A percentile compares a stretch with the other conserved stretches of the same genome.
phyloP scores from a whole-genome alignment of 2,888 invertebrate species.

The Agriotes lineatus region DNA sequence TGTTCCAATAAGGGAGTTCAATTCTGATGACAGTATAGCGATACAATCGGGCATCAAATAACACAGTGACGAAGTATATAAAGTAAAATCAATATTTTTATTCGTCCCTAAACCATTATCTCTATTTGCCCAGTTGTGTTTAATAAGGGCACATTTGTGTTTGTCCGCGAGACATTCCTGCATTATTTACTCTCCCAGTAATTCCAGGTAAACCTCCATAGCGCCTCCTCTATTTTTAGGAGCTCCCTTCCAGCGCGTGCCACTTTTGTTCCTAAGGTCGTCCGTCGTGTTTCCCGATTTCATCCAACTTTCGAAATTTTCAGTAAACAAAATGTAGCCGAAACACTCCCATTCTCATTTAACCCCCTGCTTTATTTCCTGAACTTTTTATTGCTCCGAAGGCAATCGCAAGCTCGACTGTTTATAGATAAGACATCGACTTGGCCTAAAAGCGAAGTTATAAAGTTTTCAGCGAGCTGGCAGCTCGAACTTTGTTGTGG shows the following conservation, averaged over 20 bases:
- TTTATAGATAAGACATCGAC: constrained; percentile 8
- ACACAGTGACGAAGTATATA: background rate
- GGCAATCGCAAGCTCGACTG: constrained; percentile 3
- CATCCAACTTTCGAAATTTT: background rate
- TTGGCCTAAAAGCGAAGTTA: constrained; percentile 5
- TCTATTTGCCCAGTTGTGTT: constrained; percentile 11
- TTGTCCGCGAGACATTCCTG: background rate
- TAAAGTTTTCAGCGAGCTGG: constrained; percentile 7
- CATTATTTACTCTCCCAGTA: background rate
- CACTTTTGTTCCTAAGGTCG: background rate
- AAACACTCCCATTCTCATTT: background rate
- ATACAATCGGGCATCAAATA: background rate
- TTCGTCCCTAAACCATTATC: constrained; percentile 8
- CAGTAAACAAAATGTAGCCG: constrained; percentile 4
- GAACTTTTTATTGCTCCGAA: background rate
- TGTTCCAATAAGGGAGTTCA: too few relatives aligned
- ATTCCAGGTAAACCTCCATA: background rate
- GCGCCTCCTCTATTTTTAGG: background rate
- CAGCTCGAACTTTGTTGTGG: background rate
- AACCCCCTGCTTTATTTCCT: background rate
- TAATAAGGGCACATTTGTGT: background rate
- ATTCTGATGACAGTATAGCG: background rate
- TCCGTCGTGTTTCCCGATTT: background rate
- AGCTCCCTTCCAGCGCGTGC: background rate
- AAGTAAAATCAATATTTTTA: background rate